Evolutionary conservation across 2,797 vertebrate genomes (phyloP), one percentile per base, ranked within the genome.

Genomic region (Urophycis tenuis): DNA sequence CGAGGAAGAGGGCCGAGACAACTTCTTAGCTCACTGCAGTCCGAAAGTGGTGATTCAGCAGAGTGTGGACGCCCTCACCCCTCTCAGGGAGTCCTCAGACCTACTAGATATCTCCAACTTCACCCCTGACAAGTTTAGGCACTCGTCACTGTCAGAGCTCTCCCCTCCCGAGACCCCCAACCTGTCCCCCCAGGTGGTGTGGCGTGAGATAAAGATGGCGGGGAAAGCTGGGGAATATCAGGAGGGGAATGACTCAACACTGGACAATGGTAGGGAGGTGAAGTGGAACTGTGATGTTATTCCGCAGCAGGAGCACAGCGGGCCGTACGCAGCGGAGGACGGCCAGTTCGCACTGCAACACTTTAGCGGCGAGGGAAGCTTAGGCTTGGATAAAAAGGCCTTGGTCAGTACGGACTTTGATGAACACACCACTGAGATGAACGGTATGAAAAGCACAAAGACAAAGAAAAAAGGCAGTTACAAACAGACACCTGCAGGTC

Each of bases 51-150:
- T 99, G 92, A 97, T 98, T 93, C 98, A 98, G 91, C 97, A 99
- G 89, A 99, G 96, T 92, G 94, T 96, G 89, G 96, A 99, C 75
- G 95, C 97, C 92, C 96, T 99, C 87, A 94, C 95, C 74, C 98
- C 98, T 74, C 83, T 99, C 85, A 96, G 98, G 89, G 98, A 99
- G 91, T 98, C 98, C 82, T 95, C 95, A 72, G 98, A 99, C 91
- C 95, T 99, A 88, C 94, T 99, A 88, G 98, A 99, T 90, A 99
- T 99, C 89, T 99, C 98, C 78, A 99, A 99, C 93, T 99, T 99
- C 89, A 99, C 98, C 76, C 98, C 98, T 49, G 98, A 99, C 92
- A 98, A 98, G 90, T 99, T 99, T 92, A 95, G 97, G 89, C 96
- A 99, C 90, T 96, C 96, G 3, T 98, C 97, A 41, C 93, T 98